Conservation (phyloP, 1,140 invertebrate species). For the Uloborus diversus region DNA sequence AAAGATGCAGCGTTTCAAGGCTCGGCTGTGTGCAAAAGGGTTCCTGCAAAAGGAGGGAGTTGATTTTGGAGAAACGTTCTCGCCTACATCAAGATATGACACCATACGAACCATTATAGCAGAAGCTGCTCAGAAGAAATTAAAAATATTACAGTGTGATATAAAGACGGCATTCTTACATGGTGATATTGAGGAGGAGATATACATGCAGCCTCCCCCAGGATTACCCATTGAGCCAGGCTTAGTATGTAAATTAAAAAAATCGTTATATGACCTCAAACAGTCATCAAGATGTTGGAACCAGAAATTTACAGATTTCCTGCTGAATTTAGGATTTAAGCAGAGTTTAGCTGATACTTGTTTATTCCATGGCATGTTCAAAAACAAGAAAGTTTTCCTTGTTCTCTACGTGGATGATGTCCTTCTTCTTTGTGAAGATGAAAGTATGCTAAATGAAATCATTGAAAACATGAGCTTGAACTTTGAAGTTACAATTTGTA, state of each 20-base stretch:
- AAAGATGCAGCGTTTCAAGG: not conserved
- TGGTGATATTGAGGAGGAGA: slow-evolving; percentile 19
- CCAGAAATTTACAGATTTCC: not conserved
- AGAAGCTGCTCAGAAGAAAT: slow-evolving; percentile 40
- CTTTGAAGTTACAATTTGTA: slow-evolving; percentile 15
- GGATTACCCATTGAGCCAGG: not conserved
- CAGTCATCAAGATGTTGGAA: slow-evolving; percentile 27
- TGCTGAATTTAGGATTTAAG: slow-evolving; percentile 11
- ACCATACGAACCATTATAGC: slow-evolving; percentile 16
- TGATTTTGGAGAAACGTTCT: not conserved
- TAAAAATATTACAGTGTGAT: slow-evolving; percentile 15
- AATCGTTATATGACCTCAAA: slow-evolving; percentile 25
- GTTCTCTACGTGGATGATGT: slow-evolving; percentile 17
- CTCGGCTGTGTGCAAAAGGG: slow-evolving; percentile 22
- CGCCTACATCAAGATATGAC: not conserved
- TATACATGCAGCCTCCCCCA: slow-evolving; percentile 6
- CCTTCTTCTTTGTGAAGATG: not conserved
- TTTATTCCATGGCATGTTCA: slow-evolving; percentile 10
- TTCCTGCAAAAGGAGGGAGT: slow-evolving; percentile 15
- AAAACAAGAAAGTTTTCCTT: slow-evolving; percentile 1
- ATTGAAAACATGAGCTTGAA: slow-evolving; percentile 3
- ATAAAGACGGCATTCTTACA: slow-evolving; percentile 26
- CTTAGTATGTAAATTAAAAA: slow-evolving; percentile 11
- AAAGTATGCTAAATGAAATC: not conserved
- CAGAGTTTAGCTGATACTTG: slow-evolving; percentile 28